A percentile compares a stretch with the other conserved stretches of the same genome.
phyloP scores from a whole-genome alignment of 2,113 vertebrate genomes.

The Ammospiza nelsoni region DNA sequence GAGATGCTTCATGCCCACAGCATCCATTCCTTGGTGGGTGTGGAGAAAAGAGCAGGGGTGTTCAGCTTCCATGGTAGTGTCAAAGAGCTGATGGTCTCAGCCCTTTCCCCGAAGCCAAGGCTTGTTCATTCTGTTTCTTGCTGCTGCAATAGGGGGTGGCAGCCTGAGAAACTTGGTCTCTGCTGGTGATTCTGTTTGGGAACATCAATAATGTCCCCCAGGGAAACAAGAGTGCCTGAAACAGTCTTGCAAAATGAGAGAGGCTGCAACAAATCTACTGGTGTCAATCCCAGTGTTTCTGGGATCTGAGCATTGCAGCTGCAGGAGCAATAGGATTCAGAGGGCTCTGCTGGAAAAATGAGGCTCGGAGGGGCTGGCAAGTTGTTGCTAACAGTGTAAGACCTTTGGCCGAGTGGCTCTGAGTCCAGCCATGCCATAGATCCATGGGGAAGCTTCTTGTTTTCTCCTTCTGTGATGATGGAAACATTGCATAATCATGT shows the following conservation, averaged over 20 bases:
- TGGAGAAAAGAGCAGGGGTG: not conserved
- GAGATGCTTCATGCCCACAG: not conserved
- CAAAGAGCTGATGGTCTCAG: not conserved
- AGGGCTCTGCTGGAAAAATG: not conserved
- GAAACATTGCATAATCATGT: not conserved
- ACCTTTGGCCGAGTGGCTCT: not conserved
- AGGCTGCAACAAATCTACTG: not conserved
- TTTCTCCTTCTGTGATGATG: not conserved
- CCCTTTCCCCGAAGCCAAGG: not conserved
- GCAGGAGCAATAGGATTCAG: not conserved
- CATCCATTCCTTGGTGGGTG: not conserved
- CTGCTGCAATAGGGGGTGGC: not conserved
- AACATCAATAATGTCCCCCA: not conserved
- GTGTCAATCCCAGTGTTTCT: not conserved
- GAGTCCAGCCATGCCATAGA: conserved; percentile 5
- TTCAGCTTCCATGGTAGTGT: not conserved
- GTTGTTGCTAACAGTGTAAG: not conserved
- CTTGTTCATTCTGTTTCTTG: not conserved
- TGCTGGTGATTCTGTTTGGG: not conserved
- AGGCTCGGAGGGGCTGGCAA: not conserved
- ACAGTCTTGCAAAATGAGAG: conserved; percentile 36
- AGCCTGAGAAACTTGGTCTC: conserved; percentile 18
- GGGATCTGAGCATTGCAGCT: not conserved
- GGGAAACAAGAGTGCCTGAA: not conserved
- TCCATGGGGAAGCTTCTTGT: not conserved